These are phyloP conservation scores for Bibio marci DNA, from an alignment of 2,888 invertebrate species.

Conservation along the genomic window DNA sequence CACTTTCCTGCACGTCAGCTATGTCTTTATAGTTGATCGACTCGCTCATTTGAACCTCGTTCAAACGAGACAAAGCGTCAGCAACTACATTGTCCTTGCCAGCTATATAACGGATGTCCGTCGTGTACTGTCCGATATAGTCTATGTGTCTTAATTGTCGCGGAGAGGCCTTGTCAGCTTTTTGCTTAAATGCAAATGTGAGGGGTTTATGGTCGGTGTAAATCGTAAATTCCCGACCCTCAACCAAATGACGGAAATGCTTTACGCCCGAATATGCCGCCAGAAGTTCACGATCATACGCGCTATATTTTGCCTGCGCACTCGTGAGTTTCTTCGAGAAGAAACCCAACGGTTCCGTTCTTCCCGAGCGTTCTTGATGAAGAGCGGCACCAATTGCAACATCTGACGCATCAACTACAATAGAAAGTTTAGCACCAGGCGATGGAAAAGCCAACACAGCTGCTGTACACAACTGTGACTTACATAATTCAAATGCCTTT, in stretches of 20 bases:
- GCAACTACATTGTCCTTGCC: slow-evolving; percentile 9
- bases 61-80: slow-evolving; percentile 9
- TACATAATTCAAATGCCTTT: neutral
- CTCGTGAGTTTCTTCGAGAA: slow-evolving; percentile 19
- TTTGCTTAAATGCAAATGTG: slow-evolving; percentile 16
- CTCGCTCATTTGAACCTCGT: neutral
- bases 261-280: slow-evolving; percentile 21
- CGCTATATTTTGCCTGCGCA: slow-evolving; percentile 19
- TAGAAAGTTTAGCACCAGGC: slow-evolving; percentile 12
- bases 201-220: slow-evolving; percentile 13
- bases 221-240: slow-evolving; percentile 10
- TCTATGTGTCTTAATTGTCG: slow-evolving; percentile 18
- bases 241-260: slow-evolving; percentile 13
- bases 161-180: slow-evolving; percentile 17
- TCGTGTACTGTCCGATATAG: slow-evolving; percentile 9
- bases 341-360: slow-evolving; percentile 21
- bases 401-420: slow-evolving; percentile 17
- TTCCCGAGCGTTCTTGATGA: slow-evolving; percentile 16
- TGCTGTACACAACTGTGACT: neutral
- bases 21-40: neutral
- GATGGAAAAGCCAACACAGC: neutral
- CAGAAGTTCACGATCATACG: slow-evolving; percentile 23
- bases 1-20: neutral
- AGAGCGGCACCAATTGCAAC: slow-evolving; percentile 21
- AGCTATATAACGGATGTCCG: slow-evolving; percentile 9